A percentile compares a stretch with the other conserved stretches of the same genome.
Evolutionary conservation across 2,797 vertebrate genomes (phyloP).

Genomic region (Gouania willdenowi): DNA sequence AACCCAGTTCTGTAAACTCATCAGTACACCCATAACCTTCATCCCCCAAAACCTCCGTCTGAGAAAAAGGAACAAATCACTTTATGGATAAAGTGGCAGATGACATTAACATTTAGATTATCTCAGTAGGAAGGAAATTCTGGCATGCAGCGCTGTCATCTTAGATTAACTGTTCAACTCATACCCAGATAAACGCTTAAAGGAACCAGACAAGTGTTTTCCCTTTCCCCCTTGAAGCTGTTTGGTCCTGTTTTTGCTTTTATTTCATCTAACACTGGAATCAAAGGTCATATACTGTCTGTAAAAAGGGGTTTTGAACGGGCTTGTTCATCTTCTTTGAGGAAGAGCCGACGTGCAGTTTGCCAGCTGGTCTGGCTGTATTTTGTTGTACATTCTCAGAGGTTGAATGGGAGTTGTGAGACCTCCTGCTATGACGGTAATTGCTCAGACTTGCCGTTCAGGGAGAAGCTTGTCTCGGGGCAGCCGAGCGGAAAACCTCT

Average conservation of each 20-base stretch:
- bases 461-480: constrained; percentile 91
- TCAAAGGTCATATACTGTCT: constrained; percentile 29
- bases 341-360: constrained; percentile 77
- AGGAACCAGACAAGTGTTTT: constrained; percentile 42
- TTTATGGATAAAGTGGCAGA: constrained; percentile 89
- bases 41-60: constrained; percentile 38
- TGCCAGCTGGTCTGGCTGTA: constrained; percentile 96
- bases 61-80: constrained; percentile 57
- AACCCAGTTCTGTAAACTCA: constrained; percentile 99
- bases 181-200: constrained; percentile 37
- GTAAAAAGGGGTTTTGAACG: constrained; percentile 51
- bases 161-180: constrained; percentile 50
- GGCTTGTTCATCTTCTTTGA: constrained; percentile 59
- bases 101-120: constrained; percentile 99
- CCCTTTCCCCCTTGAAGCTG: constrained; percentile 29
- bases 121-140: constrained; percentile 87
- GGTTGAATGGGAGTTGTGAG: constrained; percentile 87
- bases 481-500: constrained; percentile 95
- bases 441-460: constrained; percentile 90
- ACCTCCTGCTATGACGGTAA: constrained; percentile 95
- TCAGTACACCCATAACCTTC: constrained; percentile 81
- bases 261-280: constrained; percentile 40
- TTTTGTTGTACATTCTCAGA: constrained; percentile 88
- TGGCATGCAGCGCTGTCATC: constrained; percentile 67
- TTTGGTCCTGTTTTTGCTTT: constrained; percentile 36